Conservation (phyloP, 1,140 invertebrate genomes). For the Trichoplusia ni region DNA sequence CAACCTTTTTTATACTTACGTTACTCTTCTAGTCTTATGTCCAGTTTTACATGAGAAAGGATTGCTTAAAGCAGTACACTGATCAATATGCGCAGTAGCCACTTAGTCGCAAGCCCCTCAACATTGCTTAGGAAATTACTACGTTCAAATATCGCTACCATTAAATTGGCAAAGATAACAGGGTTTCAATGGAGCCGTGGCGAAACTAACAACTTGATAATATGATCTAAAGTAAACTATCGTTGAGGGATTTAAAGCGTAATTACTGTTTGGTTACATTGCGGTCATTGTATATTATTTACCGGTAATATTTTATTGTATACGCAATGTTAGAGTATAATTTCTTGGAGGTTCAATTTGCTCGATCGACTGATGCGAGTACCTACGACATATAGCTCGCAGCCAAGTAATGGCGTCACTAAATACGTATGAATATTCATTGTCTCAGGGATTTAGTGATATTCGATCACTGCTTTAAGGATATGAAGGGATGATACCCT, state of each 20-base stretch:
- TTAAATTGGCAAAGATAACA: constrained; percentile 21
- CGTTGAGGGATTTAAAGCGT: not conserved
- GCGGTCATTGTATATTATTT: constrained; percentile 8
- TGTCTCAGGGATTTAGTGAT: constrained; percentile 16
- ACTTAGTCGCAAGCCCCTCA: no score
- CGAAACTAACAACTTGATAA: constrained; percentile 7
- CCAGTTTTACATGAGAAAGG: no score
- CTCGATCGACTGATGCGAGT: not conserved
- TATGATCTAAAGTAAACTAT: constrained; percentile 12
- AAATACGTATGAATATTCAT: constrained; percentile 41
- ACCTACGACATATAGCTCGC: not conserved
- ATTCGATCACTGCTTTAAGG: constrained; percentile 26
- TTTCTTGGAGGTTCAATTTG: constrained; percentile 8
- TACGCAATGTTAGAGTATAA: not conserved
- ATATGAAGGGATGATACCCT: constrained; percentile 19
- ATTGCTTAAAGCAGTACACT: no score
- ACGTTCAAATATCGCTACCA: constrained; percentile 12
- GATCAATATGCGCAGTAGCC: no score
- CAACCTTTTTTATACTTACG: no score
- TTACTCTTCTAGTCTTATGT: no score
- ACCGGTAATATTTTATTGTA: constrained; percentile 34
- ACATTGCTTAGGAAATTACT: constrained; percentile 5
- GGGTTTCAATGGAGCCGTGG: not conserved
- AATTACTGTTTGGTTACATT: constrained; percentile 7
- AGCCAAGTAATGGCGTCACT: constrained; percentile 26